A percentile compares a stretch with the other conserved stretches of the same genome.
These are phyloP conservation scores for Formica exsecta DNA, from an alignment of 1,140 invertebrate genomes.

Conservation along the genomic window DNA sequence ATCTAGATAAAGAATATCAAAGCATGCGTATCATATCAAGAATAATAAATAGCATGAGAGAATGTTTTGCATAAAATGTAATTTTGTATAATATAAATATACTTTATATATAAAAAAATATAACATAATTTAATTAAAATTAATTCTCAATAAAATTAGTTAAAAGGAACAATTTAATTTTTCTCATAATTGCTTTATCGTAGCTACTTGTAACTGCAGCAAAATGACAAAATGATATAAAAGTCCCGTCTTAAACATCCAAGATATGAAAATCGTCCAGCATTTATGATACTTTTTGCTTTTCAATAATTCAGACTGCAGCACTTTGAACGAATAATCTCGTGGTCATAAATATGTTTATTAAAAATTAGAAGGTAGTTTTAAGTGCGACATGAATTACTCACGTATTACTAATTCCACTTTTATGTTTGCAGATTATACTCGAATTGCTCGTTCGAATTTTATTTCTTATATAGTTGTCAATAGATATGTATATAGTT, in stretches of 20 bases:
- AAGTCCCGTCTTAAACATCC: background rate
- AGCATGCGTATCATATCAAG: background rate
- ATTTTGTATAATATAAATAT: background rate
- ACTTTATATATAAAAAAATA: background rate
- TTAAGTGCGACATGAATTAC: background rate
- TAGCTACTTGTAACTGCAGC: background rate
- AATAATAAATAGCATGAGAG: background rate
- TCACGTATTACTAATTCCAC: slow-evolving; percentile 14
- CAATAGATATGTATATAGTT: background rate
- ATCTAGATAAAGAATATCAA: background rate
- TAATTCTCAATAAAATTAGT: background rate
- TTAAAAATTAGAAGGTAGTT: background rate
- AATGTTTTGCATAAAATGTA: background rate
- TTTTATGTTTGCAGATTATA: background rate
- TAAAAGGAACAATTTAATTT: background rate
- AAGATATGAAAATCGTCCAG: background rate
- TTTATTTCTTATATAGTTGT: slow-evolving; percentile 5
- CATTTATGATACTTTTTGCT: background rate
- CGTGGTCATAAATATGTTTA: background rate
- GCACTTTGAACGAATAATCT: background rate
- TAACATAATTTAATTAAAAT: slow-evolving; percentile 3
- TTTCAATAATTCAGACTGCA: background rate
- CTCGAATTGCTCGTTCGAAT: background rate
- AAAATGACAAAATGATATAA: background rate
- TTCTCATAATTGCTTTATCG: background rate